A percentile compares a stretch with the other conserved stretches of the same genome.
These are phyloP conservation scores for Auanema sp. DNA, from an alignment of 2,888 invertebrate species.

Conservation along the genomic window DNA sequence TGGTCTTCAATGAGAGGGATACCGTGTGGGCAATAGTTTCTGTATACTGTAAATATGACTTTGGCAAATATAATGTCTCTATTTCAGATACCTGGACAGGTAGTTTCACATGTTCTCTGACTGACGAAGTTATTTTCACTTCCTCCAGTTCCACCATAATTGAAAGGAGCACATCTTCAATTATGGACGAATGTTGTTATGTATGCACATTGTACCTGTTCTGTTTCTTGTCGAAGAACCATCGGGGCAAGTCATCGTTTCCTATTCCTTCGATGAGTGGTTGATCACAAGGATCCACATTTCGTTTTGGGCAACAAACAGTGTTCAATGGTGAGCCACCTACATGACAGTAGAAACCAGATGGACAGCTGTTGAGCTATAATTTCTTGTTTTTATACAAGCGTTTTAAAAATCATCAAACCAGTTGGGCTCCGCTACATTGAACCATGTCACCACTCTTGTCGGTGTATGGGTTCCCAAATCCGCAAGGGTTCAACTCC, in stretches of 20 bases:
- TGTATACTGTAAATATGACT: conserved; percentile 33
- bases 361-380: conserved; percentile 33
- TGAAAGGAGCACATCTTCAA: conserved; percentile 51
- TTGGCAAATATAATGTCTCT: too few relatives aligned
- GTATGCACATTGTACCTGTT: conserved; percentile 14
- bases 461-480: conserved; percentile 52
- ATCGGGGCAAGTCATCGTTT: conserved; percentile 50
- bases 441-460: conserved; percentile 46
- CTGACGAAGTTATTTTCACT: conserved; percentile 63
- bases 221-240: conserved; percentile 54
- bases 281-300: conserved; percentile 48
- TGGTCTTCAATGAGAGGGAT: conserved; percentile 52
- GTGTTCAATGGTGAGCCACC: conserved; percentile 52
- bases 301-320: conserved; percentile 54
- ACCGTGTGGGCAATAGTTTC: conserved; percentile 60
- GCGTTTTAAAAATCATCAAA: conserved; percentile 1
- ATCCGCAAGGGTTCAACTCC: conserved; percentile 57
- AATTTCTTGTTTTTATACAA: conserved; percentile 3
- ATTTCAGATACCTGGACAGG: conserved; percentile 44
- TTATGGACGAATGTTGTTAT: neutral
- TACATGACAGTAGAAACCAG: conserved; percentile 55
- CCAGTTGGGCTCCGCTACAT: conserved; percentile 44
- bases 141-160: conserved; percentile 55
- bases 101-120: conserved; percentile 43
- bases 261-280: conserved; percentile 51